Evolutionary conservation across 2,113 vertebrate species (phyloP).

Genomic region (Machaerirhynchus nigripectus): DNA sequence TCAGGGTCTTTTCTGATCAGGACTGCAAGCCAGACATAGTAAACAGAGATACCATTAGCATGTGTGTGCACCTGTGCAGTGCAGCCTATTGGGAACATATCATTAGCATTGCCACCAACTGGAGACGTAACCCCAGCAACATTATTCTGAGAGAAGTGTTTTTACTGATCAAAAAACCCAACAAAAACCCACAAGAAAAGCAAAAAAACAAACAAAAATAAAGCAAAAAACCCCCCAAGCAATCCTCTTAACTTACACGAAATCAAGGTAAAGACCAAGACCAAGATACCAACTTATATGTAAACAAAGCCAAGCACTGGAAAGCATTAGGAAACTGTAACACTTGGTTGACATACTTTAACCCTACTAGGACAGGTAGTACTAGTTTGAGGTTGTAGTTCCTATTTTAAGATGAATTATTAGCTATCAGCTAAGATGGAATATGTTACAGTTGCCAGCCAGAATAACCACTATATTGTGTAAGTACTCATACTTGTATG

Average conservation of each 20-base stretch:
- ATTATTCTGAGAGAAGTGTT: not conserved
- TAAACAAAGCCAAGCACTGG: not conserved
- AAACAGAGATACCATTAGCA: not conserved
- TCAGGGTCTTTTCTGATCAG: not conserved
- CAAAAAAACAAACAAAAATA: not conserved
- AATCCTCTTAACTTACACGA: not conserved
- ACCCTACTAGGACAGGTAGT: not conserved
- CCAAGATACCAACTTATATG: not conserved
- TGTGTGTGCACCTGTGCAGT: not conserved
- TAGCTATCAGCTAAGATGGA: not conserved
- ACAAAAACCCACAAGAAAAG: not conserved
- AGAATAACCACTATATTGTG: not conserved
- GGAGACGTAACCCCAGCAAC: not conserved
- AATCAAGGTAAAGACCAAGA: not conserved
- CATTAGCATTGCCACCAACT: not conserved
- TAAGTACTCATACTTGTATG: not conserved
- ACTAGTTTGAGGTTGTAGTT: not conserved
- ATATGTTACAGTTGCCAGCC: not conserved
- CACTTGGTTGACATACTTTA: not conserved
- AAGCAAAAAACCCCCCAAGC: accelerated
- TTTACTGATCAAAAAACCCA: not conserved
- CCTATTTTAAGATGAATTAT: not conserved
- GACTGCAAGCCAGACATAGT: not conserved
- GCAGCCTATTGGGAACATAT: not conserved
- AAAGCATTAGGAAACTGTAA: not conserved